phyloP scores from a whole-genome alignment of 2,113 vertebrate species.

The Casuarius casuarius region DNA sequence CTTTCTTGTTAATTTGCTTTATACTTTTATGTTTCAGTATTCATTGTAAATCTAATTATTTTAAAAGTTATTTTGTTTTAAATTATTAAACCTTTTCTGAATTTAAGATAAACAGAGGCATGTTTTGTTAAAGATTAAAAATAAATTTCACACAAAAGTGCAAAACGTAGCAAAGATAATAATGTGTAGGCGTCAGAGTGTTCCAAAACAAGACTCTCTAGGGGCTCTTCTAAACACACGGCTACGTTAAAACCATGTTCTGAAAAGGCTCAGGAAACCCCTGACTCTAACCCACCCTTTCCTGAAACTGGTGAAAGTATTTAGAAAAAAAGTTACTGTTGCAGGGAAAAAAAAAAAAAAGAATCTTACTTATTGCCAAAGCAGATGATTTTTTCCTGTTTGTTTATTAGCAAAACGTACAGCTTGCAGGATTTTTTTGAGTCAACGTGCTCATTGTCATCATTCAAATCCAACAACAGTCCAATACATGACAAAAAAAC shows the following conservation, averaged over 20 bases:
- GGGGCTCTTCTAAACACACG: constrained; percentile 74
- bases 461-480: background rate
- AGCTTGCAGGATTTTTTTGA: background rate
- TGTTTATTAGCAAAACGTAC: constrained; percentile 38
- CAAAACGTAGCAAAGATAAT: constrained; percentile 81
- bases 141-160: constrained; percentile 82
- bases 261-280: constrained; percentile 83
- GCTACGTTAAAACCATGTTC: constrained; percentile 75
- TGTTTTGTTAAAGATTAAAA: constrained; percentile 84
- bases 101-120: constrained; percentile 80
- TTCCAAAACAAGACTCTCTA: constrained; percentile 85
- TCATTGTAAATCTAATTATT: constrained; percentile 85
- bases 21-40: constrained; percentile 81
- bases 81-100: constrained; percentile 77
- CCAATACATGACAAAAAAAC: background rate
- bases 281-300: constrained; percentile 83
- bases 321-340: constrained; percentile 61
- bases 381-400: constrained; percentile 54
- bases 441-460: background rate
- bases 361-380: background rate
- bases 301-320: constrained; percentile 82
- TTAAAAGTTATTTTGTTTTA: constrained; percentile 82
- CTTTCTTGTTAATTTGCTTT: constrained; percentile 82
- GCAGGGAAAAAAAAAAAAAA: constrained; percentile 7
- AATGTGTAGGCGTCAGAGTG: constrained; percentile 78